Percentiles rank a stretch among this genome's conserved stretches.
Evolutionary conservation across 2,797 vertebrate genomes (phyloP).

Genomic region (Fistularia tabacaria): DNA sequence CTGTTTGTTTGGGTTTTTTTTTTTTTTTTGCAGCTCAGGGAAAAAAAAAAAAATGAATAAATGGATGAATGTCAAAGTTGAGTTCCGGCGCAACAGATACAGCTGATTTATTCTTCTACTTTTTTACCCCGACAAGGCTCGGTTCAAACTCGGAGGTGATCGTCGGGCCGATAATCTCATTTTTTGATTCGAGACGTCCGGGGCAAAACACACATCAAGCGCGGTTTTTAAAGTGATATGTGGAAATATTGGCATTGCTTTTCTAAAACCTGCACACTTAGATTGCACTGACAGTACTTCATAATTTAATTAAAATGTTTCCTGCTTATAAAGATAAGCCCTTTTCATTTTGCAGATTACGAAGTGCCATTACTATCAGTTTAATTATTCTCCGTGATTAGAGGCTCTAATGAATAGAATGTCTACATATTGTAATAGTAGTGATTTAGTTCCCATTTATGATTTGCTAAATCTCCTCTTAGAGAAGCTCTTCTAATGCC

Average conservation of each 20-base stretch:
- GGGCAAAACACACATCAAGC: too few relatives aligned
- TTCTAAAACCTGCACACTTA: constrained; percentile 45
- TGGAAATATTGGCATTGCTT: constrained; percentile 3
- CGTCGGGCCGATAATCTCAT: constrained; percentile 3
- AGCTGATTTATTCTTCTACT: too few relatives aligned
- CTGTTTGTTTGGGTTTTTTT: too few relatives aligned
- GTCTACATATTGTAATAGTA: constrained; percentile 54
- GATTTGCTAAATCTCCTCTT: constrained; percentile 39
- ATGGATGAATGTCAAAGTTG: constrained; percentile 7
- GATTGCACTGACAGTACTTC: constrained; percentile 55
- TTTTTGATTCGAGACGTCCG: neutral
- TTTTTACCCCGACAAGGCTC: too few relatives aligned
- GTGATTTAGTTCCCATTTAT: constrained; percentile 59
- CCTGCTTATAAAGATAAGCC: constrained; percentile 68
- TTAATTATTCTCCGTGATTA: constrained; percentile 74
- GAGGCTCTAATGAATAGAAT: constrained; percentile 69
- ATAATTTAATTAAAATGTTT: constrained; percentile 71
- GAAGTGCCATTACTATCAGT: constrained; percentile 72
- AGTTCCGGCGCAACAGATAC: constrained; percentile 7
- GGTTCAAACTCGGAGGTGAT: neutral
- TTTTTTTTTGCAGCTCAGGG: neutral
- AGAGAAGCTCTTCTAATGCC: constrained; percentile 30
- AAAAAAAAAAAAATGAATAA: neutral
- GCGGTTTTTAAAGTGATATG: too few relatives aligned
- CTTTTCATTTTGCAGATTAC: constrained; percentile 68